These are phyloP conservation scores for Machimus atricapillus DNA, from an alignment of 2,888 invertebrate species.

Conservation along the genomic window DNA sequence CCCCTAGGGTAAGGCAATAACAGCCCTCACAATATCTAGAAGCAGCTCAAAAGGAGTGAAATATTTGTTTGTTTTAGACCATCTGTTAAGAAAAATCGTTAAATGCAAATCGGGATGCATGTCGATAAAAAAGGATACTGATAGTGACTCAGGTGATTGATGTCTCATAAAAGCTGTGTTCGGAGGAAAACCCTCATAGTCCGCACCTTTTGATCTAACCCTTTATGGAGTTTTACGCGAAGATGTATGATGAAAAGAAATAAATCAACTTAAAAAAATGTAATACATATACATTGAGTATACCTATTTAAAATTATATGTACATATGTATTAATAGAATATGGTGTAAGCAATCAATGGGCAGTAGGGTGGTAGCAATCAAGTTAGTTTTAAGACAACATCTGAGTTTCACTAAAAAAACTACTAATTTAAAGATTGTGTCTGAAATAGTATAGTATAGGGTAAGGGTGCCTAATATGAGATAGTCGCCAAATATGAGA, in stretches of 20 bases:
- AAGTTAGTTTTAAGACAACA: background rate
- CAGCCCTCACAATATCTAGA: background rate
- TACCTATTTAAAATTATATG: no score
- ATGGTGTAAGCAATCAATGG: background rate
- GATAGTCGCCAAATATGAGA: no score
- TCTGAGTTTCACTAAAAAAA: background rate
- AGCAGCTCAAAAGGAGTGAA: slow-evolving; percentile 40
- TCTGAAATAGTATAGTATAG: no score
- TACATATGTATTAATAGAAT: no score
- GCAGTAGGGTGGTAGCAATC: background rate
- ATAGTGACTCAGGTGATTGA: slow-evolving; percentile 1
- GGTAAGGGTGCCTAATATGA: no score
- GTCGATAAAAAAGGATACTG: background rate
- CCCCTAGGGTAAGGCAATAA: slow-evolving; percentile 27
- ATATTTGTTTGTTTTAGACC: slow-evolving; percentile 50
- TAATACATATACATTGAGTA: background rate
- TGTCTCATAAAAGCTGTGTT: background rate
- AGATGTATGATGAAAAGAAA: background rate
- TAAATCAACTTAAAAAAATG: background rate
- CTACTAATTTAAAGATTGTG: no score
- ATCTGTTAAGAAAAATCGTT: slow-evolving; percentile 45
- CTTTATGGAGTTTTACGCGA: background rate
- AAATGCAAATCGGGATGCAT: slow-evolving; percentile 27
- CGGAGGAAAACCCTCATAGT: background rate
- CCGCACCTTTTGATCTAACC: background rate